Conservation (phyloP, 2,797 vertebrate genomes). For the Anas acuta region DNA sequence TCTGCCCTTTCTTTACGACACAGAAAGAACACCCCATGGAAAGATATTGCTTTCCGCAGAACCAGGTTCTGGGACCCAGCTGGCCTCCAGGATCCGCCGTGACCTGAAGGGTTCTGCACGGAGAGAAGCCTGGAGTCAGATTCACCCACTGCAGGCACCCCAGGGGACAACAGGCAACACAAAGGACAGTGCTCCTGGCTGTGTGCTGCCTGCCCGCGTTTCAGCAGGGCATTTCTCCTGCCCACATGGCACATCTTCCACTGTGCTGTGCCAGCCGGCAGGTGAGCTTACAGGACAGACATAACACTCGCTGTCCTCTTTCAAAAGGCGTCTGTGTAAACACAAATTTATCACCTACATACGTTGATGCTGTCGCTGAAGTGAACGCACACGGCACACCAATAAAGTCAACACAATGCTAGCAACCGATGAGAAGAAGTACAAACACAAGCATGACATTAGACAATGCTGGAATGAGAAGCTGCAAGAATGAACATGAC, state of each 20-base stretch:
- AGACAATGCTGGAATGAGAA: background rate
- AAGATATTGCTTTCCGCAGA: background rate
- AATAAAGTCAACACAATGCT: background rate
- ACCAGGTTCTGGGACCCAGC: background rate
- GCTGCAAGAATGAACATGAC: background rate
- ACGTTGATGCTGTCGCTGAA: background rate
- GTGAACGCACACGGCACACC: background rate
- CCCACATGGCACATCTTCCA: background rate
- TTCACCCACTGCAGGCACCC: background rate
- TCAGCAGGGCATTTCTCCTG: background rate
- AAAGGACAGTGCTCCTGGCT: background rate
- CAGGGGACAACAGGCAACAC: background rate
- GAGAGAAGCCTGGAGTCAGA: background rate
- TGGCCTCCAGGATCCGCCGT: accelerated
- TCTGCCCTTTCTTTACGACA: background rate
- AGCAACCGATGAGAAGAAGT: background rate
- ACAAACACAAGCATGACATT: background rate
- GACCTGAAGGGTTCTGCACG: background rate
- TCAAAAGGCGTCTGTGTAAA: background rate
- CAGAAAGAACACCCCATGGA: background rate
- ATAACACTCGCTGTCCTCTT: accelerated
- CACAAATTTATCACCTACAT: background rate
- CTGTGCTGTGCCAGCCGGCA: background rate
- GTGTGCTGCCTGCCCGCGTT: background rate
- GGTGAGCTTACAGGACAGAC: background rate